These are phyloP conservation scores for Carlito syrichta DNA, from an alignment of 2,113 vertebrate species.

Conservation along the genomic window DNA sequence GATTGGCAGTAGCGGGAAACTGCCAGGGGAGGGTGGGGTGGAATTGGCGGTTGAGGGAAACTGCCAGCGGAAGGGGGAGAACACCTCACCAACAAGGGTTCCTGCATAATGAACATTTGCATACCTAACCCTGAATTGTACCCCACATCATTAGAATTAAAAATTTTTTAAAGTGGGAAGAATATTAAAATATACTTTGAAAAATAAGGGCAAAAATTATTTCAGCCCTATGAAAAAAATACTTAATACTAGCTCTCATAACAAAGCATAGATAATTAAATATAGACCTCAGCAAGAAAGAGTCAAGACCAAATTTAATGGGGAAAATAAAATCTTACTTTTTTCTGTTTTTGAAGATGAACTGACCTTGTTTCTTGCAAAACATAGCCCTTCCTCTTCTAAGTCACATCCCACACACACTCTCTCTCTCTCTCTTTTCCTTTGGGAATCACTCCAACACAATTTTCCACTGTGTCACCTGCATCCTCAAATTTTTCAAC, in stretches of 20 bases:
- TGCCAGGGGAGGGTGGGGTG: too few relatives aligned
- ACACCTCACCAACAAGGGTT: too few relatives aligned
- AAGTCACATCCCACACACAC: too few relatives aligned
- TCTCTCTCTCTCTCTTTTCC: not conserved
- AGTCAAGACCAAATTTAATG: not conserved
- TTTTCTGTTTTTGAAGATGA: not conserved
- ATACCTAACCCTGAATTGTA: too few relatives aligned
- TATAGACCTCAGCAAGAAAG: not conserved
- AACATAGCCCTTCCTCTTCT: accelerated
- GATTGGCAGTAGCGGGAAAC: too few relatives aligned
- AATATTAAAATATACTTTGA: not conserved
- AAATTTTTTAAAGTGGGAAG: too few relatives aligned
- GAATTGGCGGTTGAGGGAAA: too few relatives aligned
- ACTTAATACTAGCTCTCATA: not conserved
- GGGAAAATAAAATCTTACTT: not conserved
- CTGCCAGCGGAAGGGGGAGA: too few relatives aligned
- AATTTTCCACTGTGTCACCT: not conserved
- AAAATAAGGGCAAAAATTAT: not conserved
- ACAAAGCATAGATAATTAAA: not conserved
- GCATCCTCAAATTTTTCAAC: not conserved
- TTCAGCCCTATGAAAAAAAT: not conserved
- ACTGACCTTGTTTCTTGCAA: not conserved
- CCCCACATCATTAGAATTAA: too few relatives aligned
- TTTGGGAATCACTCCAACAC: not conserved
- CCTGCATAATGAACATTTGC: too few relatives aligned